These are phyloP conservation scores for Eurytoma adleriae DNA, from an alignment of 2,888 invertebrate species.

Conservation along the genomic window DNA sequence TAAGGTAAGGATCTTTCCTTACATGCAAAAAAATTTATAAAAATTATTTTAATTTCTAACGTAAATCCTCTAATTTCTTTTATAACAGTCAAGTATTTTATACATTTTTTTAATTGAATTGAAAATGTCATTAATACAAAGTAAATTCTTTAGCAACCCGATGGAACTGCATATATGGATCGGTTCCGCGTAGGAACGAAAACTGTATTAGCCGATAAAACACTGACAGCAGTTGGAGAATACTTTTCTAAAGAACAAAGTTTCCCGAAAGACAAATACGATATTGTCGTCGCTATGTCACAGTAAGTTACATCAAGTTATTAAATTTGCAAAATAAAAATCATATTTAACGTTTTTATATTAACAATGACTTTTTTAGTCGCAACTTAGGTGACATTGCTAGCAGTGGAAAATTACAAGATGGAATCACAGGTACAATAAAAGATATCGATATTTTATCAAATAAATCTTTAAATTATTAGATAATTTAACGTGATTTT, in stretches of 20 bases:
- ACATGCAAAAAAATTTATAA: too few species aligned
- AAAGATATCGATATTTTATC: background rate
- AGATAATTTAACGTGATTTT: background rate
- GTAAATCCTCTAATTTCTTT: background rate
- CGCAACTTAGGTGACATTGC: background rate
- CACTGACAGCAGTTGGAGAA: constrained; percentile 4
- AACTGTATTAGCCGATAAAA: background rate
- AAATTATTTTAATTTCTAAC: too few species aligned
- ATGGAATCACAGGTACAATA: constrained; percentile 8
- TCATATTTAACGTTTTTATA: background rate
- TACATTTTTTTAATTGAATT: background rate
- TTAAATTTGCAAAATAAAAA: background rate
- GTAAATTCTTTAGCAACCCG: constrained; percentile 15
- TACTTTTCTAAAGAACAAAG: constrained; percentile 18
- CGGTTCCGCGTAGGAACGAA: background rate
- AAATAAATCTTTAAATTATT: background rate
- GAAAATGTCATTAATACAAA: background rate
- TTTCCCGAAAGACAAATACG: constrained; percentile 17
- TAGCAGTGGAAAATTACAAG: background rate
- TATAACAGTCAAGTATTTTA: background rate
- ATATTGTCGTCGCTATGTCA: constrained; percentile 25
- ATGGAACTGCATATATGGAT: constrained; percentile 9
- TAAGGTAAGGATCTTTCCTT: constrained; percentile 2
- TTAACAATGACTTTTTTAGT: constrained; percentile 17
- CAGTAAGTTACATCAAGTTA: constrained; percentile 14